A percentile compares a stretch with the other conserved stretches of the same genome.
These are phyloP conservation scores for Biston betularia DNA, from an alignment of 2,888 invertebrate species.

Conservation along the genomic window DNA sequence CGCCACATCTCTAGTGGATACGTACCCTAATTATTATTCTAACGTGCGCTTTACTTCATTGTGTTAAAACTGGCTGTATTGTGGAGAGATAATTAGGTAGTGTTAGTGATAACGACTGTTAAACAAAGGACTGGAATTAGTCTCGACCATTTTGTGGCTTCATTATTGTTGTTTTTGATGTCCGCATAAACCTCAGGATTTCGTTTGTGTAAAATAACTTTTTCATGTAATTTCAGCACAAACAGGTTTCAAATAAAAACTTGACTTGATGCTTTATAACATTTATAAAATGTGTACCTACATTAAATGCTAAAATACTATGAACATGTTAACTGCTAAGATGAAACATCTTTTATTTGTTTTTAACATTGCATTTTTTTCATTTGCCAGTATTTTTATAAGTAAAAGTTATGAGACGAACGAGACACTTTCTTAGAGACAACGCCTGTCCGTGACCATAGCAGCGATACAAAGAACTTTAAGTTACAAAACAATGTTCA, in stretches of 20 bases:
- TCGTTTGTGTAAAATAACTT: background rate
- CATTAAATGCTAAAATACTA: background rate
- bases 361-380: too few species aligned
- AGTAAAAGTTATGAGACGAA: too few species aligned
- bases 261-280: background rate
- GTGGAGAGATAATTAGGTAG: slow-evolving; percentile 1
- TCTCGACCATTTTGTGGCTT: background rate
- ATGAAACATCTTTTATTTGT: too few species aligned
- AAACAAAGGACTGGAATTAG: background rate
- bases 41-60: slow-evolving; percentile 10
- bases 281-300: background rate
- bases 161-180: background rate
- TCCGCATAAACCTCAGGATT: background rate
- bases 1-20: too few species aligned
- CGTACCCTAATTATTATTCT: background rate
- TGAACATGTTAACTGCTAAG: too few species aligned
- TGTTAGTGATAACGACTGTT: background rate
- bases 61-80: background rate
- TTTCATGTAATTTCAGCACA: background rate
- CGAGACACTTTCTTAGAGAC: too few species aligned
- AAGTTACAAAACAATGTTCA: too few species aligned
- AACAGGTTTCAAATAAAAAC: background rate
- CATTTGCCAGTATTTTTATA: too few species aligned
- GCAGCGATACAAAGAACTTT: too few species aligned
- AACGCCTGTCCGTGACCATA: too few species aligned